Percentiles rank a stretch among this genome's conserved stretches.
Conservation (phyloP, 1,140 invertebrate species). For the Thalassaphorura encarpata region DNA sequence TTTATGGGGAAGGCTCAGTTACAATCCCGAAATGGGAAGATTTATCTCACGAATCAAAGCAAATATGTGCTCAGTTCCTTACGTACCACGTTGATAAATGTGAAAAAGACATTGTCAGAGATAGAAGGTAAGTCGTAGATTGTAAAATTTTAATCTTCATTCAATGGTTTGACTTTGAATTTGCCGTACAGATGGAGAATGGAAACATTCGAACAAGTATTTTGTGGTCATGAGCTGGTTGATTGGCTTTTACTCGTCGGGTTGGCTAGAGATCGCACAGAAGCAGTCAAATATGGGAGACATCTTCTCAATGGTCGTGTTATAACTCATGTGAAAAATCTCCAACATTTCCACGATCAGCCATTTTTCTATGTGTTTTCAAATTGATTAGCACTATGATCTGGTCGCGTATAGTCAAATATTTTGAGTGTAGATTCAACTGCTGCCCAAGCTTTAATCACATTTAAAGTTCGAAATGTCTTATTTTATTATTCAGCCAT, state of each 20-base stretch:
- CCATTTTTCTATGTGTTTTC: conserved; percentile 42
- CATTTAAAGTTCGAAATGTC: too few relatives aligned
- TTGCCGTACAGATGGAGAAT: conserved; percentile 54
- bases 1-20: conserved; percentile 57
- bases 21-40: conserved; percentile 60
- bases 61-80: conserved; percentile 79
- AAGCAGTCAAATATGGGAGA: conserved; percentile 70
- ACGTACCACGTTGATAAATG: conserved; percentile 74
- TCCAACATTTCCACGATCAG: conserved; percentile 61
- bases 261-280: conserved; percentile 57
- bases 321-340: conserved; percentile 66
- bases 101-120: conserved; percentile 61
- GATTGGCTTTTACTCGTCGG: conserved; percentile 75
- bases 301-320: conserved; percentile 71
- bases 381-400: too few relatives aligned
- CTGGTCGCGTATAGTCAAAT: too few relatives aligned
- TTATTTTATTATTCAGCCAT: too few relatives aligned
- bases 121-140: conserved; percentile 46
- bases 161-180: not conserved
- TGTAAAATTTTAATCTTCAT: conserved; percentile 5
- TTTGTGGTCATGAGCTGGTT: conserved; percentile 70
- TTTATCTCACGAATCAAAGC: conserved; percentile 60
- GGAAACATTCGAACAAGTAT: conserved; percentile 62
- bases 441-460: too few relatives aligned
- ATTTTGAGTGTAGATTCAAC: too few relatives aligned